phyloP scores from a whole-genome alignment of 2,888 invertebrate genomes.

The Bhutanitis thaidina region DNA sequence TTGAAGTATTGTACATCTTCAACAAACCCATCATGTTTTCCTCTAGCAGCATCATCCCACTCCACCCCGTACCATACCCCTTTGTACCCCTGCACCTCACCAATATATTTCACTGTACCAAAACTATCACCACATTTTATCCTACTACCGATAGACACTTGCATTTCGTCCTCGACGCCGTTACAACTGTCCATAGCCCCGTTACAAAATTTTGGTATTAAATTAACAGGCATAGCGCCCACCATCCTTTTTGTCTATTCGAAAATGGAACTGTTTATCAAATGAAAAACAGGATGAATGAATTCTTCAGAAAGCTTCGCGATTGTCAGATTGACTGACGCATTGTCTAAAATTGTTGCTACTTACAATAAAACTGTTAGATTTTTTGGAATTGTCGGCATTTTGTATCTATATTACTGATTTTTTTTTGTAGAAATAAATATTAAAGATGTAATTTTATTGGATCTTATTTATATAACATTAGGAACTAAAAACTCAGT shows the following conservation, averaged over 20 bases:
- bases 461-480: too few species aligned
- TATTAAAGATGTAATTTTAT: too few species aligned
- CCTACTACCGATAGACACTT: slow-evolving; percentile 71
- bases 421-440: too few species aligned
- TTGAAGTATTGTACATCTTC: slow-evolving; percentile 91
- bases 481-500: too few species aligned
- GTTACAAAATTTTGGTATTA: slow-evolving; percentile 77
- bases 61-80: slow-evolving; percentile 96
- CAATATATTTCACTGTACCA: slow-evolving; percentile 85
- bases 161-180: slow-evolving; percentile 67
- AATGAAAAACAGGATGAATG: slow-evolving; percentile 69
- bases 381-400: too few species aligned
- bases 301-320: slow-evolving; percentile 45
- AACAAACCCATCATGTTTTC: slow-evolving; percentile 95
- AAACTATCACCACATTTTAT: slow-evolving; percentile 65
- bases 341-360: slow-evolving; percentile 4
- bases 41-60: slow-evolving; percentile 94
- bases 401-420: too few species aligned
- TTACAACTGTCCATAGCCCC: slow-evolving; percentile 72
- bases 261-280: slow-evolving; percentile 68
- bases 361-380: too few species aligned
- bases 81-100: slow-evolving; percentile 84
- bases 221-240: slow-evolving; percentile 77
- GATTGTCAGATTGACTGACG: slow-evolving; percentile 36
- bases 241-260: slow-evolving; percentile 72